Evolutionary conservation across 2,888 invertebrate species (phyloP), one percentile per base, ranked within the genome.

Genomic region (Hyalella azteca): DNA sequence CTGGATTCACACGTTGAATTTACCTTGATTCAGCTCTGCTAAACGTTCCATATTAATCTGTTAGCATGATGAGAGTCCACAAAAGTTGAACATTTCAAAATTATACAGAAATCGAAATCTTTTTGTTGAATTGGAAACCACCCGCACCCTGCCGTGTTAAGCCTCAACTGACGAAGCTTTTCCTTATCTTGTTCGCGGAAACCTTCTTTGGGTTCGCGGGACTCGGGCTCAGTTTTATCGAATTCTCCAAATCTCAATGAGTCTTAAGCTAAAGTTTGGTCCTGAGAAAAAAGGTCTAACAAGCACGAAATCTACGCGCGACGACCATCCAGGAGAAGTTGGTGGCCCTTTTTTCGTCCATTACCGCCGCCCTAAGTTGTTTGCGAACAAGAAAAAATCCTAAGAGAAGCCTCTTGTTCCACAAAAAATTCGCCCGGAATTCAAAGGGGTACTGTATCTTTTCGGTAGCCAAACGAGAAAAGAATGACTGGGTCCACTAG

Each of bases 161-260:
- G n/a, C n/a, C n/a, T n/a, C n/a, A n/a, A n/a, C n/a, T n/a, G n/a
- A n/a, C n/a, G 9, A 0, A 13, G 22, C 54, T 0, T 29, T 19
- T 22, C 49, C 29, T 66, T 36, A 66, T 66, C 66, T 19, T 19
- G 15, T 36, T 45, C 29, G 26, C 59, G 19, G n/a, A 22, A 66
- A 36, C 36, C 29, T 22, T 66, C 36, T 11, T 19, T 36, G 3
- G 36, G 45, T 15, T 11, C 45, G 45, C 9, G 11, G 45, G 15
- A 45, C 45, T 45, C 45, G 11, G 9, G 9, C 15, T 15, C 11
- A 66, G 66, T 66, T 66, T 66, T 66, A 66, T 66, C 66, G 66
- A 66, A 66, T 36, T 36, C 66, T n/a, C 66, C 36, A 36, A 66
- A 66, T 66, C 66, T 66, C 66, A 66, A 66, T 66, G 66, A 66